phyloP scores from a whole-genome alignment of 2,797 vertebrate species.

The Euthynnus affinis region DNA sequence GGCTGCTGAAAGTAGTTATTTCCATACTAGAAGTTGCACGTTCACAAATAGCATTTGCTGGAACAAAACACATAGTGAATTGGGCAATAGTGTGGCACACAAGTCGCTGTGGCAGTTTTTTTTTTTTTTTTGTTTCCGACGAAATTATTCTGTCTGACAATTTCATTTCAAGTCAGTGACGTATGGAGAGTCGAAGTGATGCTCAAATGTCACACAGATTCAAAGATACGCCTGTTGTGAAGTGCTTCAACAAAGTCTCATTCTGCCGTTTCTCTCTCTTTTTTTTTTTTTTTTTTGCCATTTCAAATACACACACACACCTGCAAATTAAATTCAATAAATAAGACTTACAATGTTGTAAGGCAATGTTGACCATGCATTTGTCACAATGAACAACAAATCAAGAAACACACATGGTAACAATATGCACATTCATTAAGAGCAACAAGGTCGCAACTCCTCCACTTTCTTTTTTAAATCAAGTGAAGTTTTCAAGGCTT shows the following conservation, averaged over 20 bases:
- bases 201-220: slow-evolving; percentile 35
- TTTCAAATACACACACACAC: slow-evolving; percentile 71
- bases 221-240: slow-evolving; percentile 45
- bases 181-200: neutral
- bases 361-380: slow-evolving; percentile 95
- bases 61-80: neutral
- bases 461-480: slow-evolving; percentile 60
- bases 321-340: slow-evolving; percentile 91
- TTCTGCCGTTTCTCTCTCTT: slow-evolving; percentile 29
- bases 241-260: slow-evolving; percentile 81
- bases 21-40: slow-evolving; percentile 9
- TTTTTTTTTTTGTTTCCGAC: slow-evolving; percentile 43
- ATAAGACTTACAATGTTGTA: slow-evolving; percentile 92
- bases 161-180: slow-evolving; percentile 46
- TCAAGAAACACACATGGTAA: slow-evolving; percentile 83
- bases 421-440: slow-evolving; percentile 91
- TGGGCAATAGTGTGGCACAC: neutral
- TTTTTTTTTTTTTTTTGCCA: slow-evolving; percentile 16
- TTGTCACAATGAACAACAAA: slow-evolving; percentile 88
- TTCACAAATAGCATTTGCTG: neutral
- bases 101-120: slow-evolving; percentile 10
- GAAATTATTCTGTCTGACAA: slow-evolving; percentile 24
- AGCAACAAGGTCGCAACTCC: slow-evolving; percentile 79
- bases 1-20: slow-evolving; percentile 16
- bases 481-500: slow-evolving; percentile 91